Evolutionary conservation across 1,140 invertebrate genomes (phyloP), one percentile per base, ranked within the genome.

Genomic region (Drosophila dunni): DNA sequence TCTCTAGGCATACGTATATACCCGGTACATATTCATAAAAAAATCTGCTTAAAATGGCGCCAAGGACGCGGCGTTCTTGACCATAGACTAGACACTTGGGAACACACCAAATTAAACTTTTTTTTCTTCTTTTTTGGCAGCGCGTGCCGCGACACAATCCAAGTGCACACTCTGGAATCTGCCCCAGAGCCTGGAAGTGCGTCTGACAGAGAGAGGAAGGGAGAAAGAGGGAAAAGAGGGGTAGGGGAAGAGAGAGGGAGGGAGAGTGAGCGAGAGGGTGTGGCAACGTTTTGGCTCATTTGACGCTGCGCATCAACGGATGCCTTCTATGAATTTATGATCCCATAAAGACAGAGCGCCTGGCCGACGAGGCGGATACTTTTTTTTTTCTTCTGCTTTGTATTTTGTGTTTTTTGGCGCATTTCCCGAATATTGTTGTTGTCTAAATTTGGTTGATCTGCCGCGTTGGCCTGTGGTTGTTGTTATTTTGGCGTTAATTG

Each of bases 241-340:
- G 2, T 20, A 20, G 17, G 17, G 17, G 17, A 20, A 20, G 17
- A 29, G 24, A 29, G 5, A 29, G 24, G 24, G 24, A 29, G n/a
- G n/a, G 6, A 29, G 24, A 29, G 24, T 20, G 13, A 33, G 3
- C 53, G 46, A 38, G n/a, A 34, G 66, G 66, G 72, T 75, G 71
- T 62, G 79, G 50, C 58, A 29, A 42, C 62, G 60, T 56, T 45
- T 40, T 66, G 75, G 50, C 68, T 81, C 74, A 73, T 69, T 74
- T 11, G 40, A 67, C 13, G 46, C 48, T 67, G 56, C 51, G 69
- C 78, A 75, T 57, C 71, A 75, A 61, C 75, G 74, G 62, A 65
- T 61, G 62, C 50, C 72, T 86, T 77, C 62, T 70, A 68, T 62
- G 76, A 88, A 82, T 88, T 86, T 88, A 83, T 86, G 79, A 65